These are phyloP conservation scores for Podarcis raffonei DNA, from an alignment of 2,113 vertebrate species.

Conservation along the genomic window DNA sequence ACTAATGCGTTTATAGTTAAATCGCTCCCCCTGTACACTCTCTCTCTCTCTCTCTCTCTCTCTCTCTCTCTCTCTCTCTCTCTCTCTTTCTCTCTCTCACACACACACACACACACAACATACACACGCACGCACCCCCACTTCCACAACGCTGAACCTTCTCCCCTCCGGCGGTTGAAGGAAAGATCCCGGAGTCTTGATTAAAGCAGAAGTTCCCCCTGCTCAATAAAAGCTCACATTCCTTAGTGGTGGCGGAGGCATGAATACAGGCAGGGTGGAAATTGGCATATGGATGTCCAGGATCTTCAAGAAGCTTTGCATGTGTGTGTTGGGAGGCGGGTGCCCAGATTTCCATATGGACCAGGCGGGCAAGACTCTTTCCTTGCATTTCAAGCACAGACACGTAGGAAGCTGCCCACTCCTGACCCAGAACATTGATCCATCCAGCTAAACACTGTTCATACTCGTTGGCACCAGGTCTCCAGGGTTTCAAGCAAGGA, in stretches of 20 bases:
- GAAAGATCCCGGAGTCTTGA: slow-evolving; percentile 77
- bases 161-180: slow-evolving; percentile 64
- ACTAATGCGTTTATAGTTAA: slow-evolving; percentile 80
- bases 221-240: slow-evolving; percentile 54
- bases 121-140: not conserved
- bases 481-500: no score
- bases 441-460: no score
- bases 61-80: slow-evolving; percentile 10
- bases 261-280: not conserved
- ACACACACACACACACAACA: not conserved
- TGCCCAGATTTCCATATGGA: not conserved
- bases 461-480: no score
- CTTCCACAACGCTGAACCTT: slow-evolving; percentile 15
- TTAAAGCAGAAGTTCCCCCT: slow-evolving; percentile 70
- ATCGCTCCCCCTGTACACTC: slow-evolving; percentile 27
- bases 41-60: not conserved
- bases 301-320: not conserved
- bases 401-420: no score
- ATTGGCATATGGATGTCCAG: not conserved
- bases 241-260: slow-evolving; percentile 35
- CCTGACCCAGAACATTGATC: no score
- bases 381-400: not conserved
- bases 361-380: not conserved
- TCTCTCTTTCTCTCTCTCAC: slow-evolving; percentile 7
- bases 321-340: not conserved